phyloP scores from a whole-genome alignment of 2,888 invertebrate species.

The Pollenia labialis region DNA sequence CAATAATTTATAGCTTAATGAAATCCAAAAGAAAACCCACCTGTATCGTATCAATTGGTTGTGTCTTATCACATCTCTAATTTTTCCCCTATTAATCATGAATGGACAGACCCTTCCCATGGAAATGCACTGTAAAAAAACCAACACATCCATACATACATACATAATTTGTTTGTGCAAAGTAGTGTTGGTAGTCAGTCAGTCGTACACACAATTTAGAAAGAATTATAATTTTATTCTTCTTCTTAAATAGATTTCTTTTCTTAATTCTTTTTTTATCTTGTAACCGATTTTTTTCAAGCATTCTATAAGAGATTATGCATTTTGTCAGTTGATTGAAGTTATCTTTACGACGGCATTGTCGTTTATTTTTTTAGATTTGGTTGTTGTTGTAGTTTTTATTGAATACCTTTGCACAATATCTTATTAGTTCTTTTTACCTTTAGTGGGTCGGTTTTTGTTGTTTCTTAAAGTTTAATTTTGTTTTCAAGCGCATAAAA shows the following conservation, averaged over 20 bases:
- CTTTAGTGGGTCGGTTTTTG: constrained; percentile 44
- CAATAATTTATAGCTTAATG: constrained; percentile 42
- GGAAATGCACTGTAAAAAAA: not conserved
- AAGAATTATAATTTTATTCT: not conserved
- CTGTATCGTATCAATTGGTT: constrained; percentile 29
- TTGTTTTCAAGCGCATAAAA: constrained; percentile 49
- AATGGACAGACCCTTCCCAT: not conserved
- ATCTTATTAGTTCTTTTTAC: constrained; percentile 48
- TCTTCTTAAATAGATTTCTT: constrained; percentile 23
- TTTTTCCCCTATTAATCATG: constrained; percentile 32
- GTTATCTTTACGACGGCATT: constrained; percentile 79
- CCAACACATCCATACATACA: not conserved
- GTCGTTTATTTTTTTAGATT: constrained; percentile 70
- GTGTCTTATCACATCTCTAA: constrained; percentile 37
- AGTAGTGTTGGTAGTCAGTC: not conserved
- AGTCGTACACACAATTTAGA: not conserved
- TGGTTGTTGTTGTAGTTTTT: constrained; percentile 40
- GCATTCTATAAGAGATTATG: constrained; percentile 79
- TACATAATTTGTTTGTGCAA: constrained; percentile 25
- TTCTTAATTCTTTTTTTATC: constrained; percentile 75
- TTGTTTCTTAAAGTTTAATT: constrained; percentile 48
- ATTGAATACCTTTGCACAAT: constrained; percentile 62
- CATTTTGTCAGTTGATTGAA: constrained; percentile 82
- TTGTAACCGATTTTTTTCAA: constrained; percentile 80
- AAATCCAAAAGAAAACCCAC: constrained; percentile 2